These are phyloP conservation scores for Exephanes ischioxanthus DNA, from an alignment of 2,888 invertebrate species.

Conservation along the genomic window DNA sequence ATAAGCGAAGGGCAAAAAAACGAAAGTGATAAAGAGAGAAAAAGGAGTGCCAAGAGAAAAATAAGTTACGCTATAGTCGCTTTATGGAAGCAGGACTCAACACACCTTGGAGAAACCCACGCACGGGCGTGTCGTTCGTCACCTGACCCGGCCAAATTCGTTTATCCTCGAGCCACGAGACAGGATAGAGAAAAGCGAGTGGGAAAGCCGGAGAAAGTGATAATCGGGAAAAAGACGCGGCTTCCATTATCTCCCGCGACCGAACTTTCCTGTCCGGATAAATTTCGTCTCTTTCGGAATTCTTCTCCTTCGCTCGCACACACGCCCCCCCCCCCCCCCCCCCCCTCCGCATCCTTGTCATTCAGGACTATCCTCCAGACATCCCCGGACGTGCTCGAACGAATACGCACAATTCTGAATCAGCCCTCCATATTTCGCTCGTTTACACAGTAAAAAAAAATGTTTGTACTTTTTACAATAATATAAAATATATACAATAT, in stretches of 20 bases:
- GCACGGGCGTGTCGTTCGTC: slow-evolving; percentile 31
- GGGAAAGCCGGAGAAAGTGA: slow-evolving; percentile 16
- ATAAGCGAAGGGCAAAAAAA: background rate
- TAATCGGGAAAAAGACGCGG: slow-evolving; percentile 14
- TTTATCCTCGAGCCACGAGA: slow-evolving; percentile 33
- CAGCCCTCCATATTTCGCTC: no score
- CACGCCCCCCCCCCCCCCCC: background rate
- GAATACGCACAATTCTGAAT: no score
- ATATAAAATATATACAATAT: no score
- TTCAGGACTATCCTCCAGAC: background rate
- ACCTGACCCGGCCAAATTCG: slow-evolving; percentile 43
- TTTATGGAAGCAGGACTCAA: slow-evolving; percentile 20
- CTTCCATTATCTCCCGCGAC: slow-evolving; percentile 36
- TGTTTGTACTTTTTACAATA: no score
- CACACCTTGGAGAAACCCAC: slow-evolving; percentile 48
- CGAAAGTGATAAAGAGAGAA: slow-evolving; percentile 14
- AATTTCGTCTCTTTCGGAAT: background rate
- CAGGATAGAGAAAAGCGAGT: slow-evolving; percentile 14
- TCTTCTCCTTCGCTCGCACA: background rate
- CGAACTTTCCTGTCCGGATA: background rate
- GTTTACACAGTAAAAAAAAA: no score
- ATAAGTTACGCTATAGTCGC: slow-evolving; percentile 13
- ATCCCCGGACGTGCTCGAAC: background rate
- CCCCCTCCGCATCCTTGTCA: background rate
- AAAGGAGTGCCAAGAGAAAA: slow-evolving; percentile 43